These are phyloP conservation scores for Mus spicilegus DNA, from an alignment of 2,113 vertebrate genomes.

Conservation along the genomic window DNA sequence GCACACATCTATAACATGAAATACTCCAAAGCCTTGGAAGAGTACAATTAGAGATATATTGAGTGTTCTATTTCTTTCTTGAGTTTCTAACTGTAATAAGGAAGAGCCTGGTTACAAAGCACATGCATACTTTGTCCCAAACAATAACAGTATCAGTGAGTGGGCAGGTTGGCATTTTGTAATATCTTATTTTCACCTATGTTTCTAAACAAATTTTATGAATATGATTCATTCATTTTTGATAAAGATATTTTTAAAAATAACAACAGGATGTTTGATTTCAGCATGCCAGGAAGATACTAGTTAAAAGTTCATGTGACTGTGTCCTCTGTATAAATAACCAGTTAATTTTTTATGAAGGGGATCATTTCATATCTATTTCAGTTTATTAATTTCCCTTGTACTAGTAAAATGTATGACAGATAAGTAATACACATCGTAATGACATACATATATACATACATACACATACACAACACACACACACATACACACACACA, in stretches of 20 bases:
- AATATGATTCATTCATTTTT: background rate
- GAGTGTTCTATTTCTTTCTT: background rate
- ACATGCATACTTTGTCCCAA: background rate
- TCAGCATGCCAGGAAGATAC: background rate
- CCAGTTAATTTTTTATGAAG: background rate
- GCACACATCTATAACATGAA: background rate
- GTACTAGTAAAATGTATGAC: background rate
- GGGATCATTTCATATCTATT: background rate
- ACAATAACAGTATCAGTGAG: background rate
- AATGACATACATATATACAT: background rate
- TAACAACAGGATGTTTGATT: background rate
- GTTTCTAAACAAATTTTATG: background rate
- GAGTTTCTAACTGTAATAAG: background rate
- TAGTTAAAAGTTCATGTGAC: background rate
- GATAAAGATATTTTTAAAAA: background rate
- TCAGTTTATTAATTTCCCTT: background rate
- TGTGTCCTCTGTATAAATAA: conserved; percentile 13
- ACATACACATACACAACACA: too few species aligned
- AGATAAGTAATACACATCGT: background rate
- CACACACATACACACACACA: rapidly evolving
- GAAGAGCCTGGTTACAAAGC: background rate
- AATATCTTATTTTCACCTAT: background rate
- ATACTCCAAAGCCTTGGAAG: background rate
- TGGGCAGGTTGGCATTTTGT: background rate
- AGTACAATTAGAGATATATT: conserved; percentile 10